Evolutionary conservation across 37 sponge, comb jelly and placozoan species (phyloP), one percentile per base, ranked within the genome.

Genomic region (Chondrilla cf. caribensis): DNA sequence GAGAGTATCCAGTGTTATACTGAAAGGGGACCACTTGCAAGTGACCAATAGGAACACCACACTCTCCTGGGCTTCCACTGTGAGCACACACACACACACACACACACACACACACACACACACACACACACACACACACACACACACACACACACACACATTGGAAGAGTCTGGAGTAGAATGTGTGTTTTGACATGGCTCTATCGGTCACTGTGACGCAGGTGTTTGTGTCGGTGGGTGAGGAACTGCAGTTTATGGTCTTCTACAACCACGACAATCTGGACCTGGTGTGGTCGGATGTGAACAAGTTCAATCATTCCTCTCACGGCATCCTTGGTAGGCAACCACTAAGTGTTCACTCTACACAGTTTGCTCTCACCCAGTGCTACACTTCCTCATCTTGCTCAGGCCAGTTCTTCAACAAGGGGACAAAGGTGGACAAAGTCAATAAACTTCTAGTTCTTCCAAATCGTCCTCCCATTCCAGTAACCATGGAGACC

Each of bases 331-430:
- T 62, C 22, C 25, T 62, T 62, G 64, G 64, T 62, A 62, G 29
- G 25, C 11, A 19, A 55, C 17, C 57, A 55, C 17, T 55, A 11
- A 19, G 57, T 55, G 17, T 28, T 11, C 51, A 47, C 51, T 14
- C 11, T 47, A 11, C 51, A 47, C 51, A 14, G 51, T 47, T 11
- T 47, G 11, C 9, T 14, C 51, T 11, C 11, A 14, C 51, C 11
- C 11, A 14, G 51, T 14, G 51, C 6, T 47, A 47, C 51, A 47
- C 9, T 47, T 14, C 51, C 39, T 37, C 71, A 8, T 18, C 38
- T 38, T 8, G 38, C 39, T 37, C 38, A 79, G 87, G 87, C 26
- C 87, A 86, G 62, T 86, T 86, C 77, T 81, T 86, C 87, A 81
- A 78, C 39, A 59, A 81, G 9, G 87, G 81, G 9, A 81, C 81